A percentile compares a stretch with the other conserved stretches of the same genome.
phyloP scores from a whole-genome alignment of 2,113 vertebrate species.

The Apistogramma diplotaenia region DNA sequence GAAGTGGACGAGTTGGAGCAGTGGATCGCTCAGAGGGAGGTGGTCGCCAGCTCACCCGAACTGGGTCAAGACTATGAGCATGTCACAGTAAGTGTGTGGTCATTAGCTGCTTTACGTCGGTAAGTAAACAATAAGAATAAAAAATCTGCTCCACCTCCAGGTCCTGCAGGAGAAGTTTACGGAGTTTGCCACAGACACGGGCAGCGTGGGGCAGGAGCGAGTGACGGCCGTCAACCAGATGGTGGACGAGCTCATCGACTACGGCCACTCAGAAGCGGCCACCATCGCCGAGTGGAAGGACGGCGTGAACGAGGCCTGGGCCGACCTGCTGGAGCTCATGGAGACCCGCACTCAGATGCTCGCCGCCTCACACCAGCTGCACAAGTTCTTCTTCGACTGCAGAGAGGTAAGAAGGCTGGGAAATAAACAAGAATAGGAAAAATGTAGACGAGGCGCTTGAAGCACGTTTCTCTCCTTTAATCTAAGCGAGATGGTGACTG shows the following conservation, averaged over 20 bases:
- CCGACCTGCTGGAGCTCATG: conserved; percentile 93
- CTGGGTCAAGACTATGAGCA: conserved; percentile 96
- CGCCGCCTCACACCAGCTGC: conserved; percentile 89
- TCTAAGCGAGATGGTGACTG: background rate
- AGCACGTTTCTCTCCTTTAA: background rate
- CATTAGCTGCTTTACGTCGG: background rate
- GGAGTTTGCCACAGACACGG: conserved; percentile 89
- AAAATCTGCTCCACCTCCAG: conserved; percentile 35
- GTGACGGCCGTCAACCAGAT: conserved; percentile 92
- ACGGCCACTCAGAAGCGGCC: conserved; percentile 88
- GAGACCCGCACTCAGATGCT: conserved; percentile 92
- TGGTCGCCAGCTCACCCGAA: conserved; percentile 91
- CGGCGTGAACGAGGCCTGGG: conserved; percentile 94
- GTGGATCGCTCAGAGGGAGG: conserved; percentile 94
- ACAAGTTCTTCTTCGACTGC: conserved; percentile 94
- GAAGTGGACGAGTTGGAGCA: conserved; percentile 96
- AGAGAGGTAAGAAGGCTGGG: conserved; percentile 72
- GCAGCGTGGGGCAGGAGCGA: conserved; percentile 85
- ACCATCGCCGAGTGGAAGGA: conserved; percentile 98
- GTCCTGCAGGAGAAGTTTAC: conserved; percentile 94
- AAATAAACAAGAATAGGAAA: background rate
- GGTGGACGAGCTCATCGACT: conserved; percentile 96
- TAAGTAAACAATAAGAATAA: background rate
- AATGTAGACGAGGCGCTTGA: background rate
- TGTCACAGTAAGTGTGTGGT: conserved; percentile 85